phyloP scores from a whole-genome alignment of 2,888 invertebrate species.

The Panopea generosa region DNA sequence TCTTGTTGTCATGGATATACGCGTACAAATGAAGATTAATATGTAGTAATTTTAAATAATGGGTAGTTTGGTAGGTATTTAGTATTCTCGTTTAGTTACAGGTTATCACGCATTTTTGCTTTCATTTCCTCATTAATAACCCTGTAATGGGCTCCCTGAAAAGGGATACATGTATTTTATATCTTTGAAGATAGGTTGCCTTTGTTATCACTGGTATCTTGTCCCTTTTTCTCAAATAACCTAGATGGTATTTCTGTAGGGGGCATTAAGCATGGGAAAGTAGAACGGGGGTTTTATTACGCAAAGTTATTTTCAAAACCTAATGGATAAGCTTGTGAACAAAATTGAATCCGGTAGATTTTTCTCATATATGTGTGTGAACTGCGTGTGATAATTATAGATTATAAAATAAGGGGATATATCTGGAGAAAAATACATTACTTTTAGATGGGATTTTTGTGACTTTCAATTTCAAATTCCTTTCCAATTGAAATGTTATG shows the following conservation, averaged over 20 bases:
- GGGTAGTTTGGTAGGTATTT: slow-evolving; percentile 15
- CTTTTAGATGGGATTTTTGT: no score
- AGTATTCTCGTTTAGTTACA: slow-evolving; percentile 27
- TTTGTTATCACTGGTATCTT: neutral
- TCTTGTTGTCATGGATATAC: slow-evolving; percentile 14
- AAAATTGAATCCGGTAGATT: no score
- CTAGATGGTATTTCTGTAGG: slow-evolving; percentile 9
- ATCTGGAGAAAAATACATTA: no score
- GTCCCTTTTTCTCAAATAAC: no score
- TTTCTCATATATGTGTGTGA: no score
- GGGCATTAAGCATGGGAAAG: slow-evolving; percentile 16
- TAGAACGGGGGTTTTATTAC: slow-evolving; percentile 21
- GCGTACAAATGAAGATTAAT: slow-evolving; percentile 31
- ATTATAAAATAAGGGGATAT: no score
- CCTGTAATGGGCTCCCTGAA: slow-evolving; percentile 28
- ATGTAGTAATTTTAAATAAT: slow-evolving; percentile 32
- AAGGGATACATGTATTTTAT: slow-evolving; percentile 26
- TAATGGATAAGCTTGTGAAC: no score
- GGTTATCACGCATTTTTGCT: slow-evolving; percentile 16
- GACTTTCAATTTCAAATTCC: no score
- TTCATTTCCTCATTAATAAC: slow-evolving; percentile 36
- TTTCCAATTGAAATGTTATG: no score
- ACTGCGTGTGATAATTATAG: no score
- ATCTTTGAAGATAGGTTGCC: slow-evolving; percentile 13
- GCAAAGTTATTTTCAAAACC: slow-evolving; percentile 8